Conservation (phyloP, 1,140 invertebrate species). For the Stenopsyche tienmushanensis region DNA sequence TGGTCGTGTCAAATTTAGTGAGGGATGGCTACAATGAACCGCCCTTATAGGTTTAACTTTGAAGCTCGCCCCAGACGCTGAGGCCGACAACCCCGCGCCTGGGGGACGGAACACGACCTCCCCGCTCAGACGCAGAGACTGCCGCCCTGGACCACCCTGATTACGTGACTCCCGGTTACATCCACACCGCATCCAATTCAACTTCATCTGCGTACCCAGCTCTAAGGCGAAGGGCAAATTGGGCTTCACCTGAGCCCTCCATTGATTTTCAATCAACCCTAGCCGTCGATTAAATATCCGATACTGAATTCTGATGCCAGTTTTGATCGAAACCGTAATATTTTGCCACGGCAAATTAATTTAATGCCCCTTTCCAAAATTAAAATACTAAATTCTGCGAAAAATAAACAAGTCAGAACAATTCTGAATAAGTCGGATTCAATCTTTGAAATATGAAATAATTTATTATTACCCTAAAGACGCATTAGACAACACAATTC, state of each 20-base stretch:
- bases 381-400: too few species aligned
- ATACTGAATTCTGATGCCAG: too few species aligned
- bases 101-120: conserved; percentile 26
- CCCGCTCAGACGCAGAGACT: not conserved
- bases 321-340: too few species aligned
- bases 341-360: too few species aligned
- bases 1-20: not conserved
- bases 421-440: too few species aligned
- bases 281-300: not conserved
- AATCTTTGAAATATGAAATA: too few species aligned
- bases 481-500: too few species aligned
- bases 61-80: conserved; percentile 30
- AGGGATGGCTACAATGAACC: not conserved
- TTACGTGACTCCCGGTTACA: conserved; percentile 6
- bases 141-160: conserved; percentile 19
- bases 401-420: too few species aligned
- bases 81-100: conserved; percentile 12
- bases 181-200: too few species aligned
- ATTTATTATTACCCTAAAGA: too few species aligned
- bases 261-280: too few species aligned
- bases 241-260: not conserved
- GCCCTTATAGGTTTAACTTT: conserved; percentile 19
- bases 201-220: conserved; percentile 3
- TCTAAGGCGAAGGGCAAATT: not conserved
- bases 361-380: too few species aligned